phyloP scores from a whole-genome alignment of 2,888 invertebrate species.

The Epinotia brunnichana region DNA sequence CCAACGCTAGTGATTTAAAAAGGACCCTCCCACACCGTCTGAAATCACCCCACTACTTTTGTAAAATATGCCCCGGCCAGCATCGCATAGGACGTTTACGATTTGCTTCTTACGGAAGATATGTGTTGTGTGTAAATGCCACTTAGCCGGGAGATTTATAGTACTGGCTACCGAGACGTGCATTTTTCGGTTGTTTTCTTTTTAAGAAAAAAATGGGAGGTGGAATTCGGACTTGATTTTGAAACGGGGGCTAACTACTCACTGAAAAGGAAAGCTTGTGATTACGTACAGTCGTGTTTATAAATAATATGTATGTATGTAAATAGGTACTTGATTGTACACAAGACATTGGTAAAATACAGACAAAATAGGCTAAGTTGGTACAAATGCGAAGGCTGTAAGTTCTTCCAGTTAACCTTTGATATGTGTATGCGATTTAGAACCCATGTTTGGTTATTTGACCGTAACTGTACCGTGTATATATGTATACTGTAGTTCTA shows the following conservation, averaged over 20 bases:
- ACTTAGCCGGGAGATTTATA: constrained; percentile 77
- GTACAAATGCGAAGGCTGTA: too few relatives aligned
- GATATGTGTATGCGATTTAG: too few relatives aligned
- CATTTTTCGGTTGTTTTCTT: constrained; percentile 48
- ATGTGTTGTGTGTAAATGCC: constrained; percentile 79
- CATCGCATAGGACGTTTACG: constrained; percentile 74
- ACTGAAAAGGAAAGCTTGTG: background rate
- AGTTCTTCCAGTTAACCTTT: too few relatives aligned
- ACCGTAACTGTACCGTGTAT: background rate
- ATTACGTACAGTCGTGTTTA: background rate
- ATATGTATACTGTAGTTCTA: background rate
- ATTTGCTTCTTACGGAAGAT: constrained; percentile 71
- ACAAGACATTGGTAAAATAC: too few relatives aligned
- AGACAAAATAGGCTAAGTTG: too few relatives aligned
- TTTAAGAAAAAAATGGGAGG: constrained; percentile 36
- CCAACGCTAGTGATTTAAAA: constrained; percentile 28
- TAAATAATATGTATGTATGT: background rate
- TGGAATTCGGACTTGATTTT: constrained; percentile 33
- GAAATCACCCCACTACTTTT: constrained; percentile 38
- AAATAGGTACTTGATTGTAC: too few relatives aligned
- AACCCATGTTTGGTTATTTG: background rate
- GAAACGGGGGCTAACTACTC: constrained; percentile 1
- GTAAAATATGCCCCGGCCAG: constrained; percentile 52
- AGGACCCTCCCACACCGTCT: constrained; percentile 28
- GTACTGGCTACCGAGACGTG: constrained; percentile 59